A percentile compares a stretch with the other conserved stretches of the same genome.
Conservation (phyloP, 2,113 vertebrate species). For the Scatophagus argus region DNA sequence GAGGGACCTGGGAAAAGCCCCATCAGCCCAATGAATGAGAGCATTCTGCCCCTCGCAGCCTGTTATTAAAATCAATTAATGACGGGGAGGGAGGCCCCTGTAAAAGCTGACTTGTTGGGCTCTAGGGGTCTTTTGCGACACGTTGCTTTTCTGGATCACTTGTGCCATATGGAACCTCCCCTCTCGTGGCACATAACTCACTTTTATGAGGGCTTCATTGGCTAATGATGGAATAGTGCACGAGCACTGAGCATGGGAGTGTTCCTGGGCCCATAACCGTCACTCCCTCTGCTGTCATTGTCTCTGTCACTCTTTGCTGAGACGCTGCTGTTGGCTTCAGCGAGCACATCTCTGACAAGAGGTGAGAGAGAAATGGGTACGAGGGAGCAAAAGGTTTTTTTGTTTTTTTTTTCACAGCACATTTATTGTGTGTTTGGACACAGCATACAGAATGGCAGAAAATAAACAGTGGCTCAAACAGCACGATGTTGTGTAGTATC, state of each 20-base stretch:
- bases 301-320: slow-evolving; percentile 61
- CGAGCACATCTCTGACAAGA: slow-evolving; percentile 39
- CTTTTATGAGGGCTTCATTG: slow-evolving; percentile 83
- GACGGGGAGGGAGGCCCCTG: slow-evolving; percentile 74
- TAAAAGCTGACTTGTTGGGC: slow-evolving; percentile 81
- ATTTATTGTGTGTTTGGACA: slow-evolving; percentile 50
- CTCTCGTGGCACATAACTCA: slow-evolving; percentile 82
- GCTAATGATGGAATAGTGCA: slow-evolving; percentile 83
- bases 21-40: slow-evolving; percentile 81
- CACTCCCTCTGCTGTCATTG: slow-evolving; percentile 64
- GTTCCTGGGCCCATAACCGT: slow-evolving; percentile 69
- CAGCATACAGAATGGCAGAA: slow-evolving; percentile 48
- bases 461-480: slow-evolving; percentile 53
- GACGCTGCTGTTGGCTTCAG: slow-evolving; percentile 50
- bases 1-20: slow-evolving; percentile 78
- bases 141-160: slow-evolving; percentile 84
- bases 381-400: slow-evolving; percentile 14
- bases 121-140: slow-evolving; percentile 80
- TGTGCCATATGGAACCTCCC: slow-evolving; percentile 84
- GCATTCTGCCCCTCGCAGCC: slow-evolving; percentile 81
- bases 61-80: slow-evolving; percentile 87
- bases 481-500: slow-evolving; percentile 12
- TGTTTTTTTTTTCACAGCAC: slow-evolving; percentile 9
- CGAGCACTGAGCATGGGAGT: slow-evolving; percentile 72
- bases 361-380: slow-evolving; percentile 30